A percentile compares a stretch with the other conserved stretches of the same genome.
These are phyloP conservation scores for Gryllus bimaculatus DNA, from an alignment of 1,140 invertebrate species.

Conservation along the genomic window DNA sequence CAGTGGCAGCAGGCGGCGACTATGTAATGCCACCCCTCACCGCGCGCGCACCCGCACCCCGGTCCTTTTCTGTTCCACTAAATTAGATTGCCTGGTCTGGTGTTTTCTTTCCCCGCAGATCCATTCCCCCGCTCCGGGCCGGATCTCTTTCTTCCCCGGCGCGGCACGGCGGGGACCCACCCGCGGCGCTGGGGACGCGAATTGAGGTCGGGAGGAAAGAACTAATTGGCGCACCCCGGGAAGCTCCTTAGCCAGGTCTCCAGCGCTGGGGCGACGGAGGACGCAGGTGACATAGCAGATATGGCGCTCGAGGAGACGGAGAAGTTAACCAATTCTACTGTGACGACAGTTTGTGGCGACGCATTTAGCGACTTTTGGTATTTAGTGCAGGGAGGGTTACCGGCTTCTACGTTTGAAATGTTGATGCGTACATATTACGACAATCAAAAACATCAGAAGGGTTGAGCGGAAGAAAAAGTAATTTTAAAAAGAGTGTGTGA, in stretches of 20 bases:
- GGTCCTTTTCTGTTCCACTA: conserved; percentile 24
- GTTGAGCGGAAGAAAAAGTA: no score
- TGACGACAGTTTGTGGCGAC: no score
- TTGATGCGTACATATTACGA: no score
- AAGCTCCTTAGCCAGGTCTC: not conserved
- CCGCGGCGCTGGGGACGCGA: not conserved
- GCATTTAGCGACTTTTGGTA: no score
- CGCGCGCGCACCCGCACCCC: not conserved
- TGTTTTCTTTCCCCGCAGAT: conserved; percentile 17
- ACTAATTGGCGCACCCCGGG: not conserved
- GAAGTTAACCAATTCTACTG: no score
- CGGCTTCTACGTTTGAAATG: no score
- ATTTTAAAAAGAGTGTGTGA: no score
- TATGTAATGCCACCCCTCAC: not conserved
- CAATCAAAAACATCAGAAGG: no score
- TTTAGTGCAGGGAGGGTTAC: no score
- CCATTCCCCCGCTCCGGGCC: not conserved
- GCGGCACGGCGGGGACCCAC: not conserved
- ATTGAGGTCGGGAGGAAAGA: not conserved
- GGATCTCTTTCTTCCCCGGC: not conserved
- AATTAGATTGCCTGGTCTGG: conserved; percentile 24
- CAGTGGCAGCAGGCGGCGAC: conserved; percentile 1
- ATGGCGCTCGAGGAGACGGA: no score
- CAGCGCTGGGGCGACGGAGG: no score
- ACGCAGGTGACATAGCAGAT: no score